Evolutionary conservation across 2,888 invertebrate genomes (phyloP).

Genomic region (Acleris cristana): DNA sequence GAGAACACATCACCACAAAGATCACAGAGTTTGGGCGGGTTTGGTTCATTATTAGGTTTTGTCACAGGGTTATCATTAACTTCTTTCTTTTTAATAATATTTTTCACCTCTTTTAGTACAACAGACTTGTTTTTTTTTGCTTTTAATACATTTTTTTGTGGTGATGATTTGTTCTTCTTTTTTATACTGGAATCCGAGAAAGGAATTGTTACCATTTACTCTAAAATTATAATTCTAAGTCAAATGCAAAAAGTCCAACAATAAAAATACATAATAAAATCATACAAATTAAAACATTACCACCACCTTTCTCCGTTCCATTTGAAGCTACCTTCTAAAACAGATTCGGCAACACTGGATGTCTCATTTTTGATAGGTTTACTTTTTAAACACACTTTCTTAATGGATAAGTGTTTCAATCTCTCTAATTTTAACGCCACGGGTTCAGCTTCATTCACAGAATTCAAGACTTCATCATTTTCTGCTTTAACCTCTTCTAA

Average conservation of each 20-base stretch:
- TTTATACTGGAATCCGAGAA: conserved; percentile 12
- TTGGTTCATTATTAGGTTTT: conserved; percentile 40
- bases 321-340: conserved; percentile 4
- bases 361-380: background rate
- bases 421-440: conserved; percentile 46
- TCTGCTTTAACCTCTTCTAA: conserved; percentile 32
- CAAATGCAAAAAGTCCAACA: no score
- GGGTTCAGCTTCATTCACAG: conserved; percentile 11
- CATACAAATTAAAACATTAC: background rate
- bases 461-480: background rate
- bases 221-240: background rate
- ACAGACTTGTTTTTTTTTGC: conserved; percentile 14
- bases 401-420: conserved; percentile 22
- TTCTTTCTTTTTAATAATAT: conserved; percentile 45
- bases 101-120: conserved; percentile 40
- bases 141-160: conserved; percentile 11
- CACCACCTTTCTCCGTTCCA: conserved; percentile 22
- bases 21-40: conserved; percentile 61
- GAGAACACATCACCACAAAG: conserved; percentile 68
- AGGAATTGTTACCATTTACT: background rate
- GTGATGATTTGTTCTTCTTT: conserved; percentile 50
- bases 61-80: conserved; percentile 45
- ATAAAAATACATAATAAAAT: background rate
- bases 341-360: background rate
- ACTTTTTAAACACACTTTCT: conserved; percentile 14